A percentile compares a stretch with the other conserved stretches of the same genome.
These are phyloP conservation scores for Cataglyphis hispanica DNA, from an alignment of 1,140 invertebrate genomes.

Conservation along the genomic window DNA sequence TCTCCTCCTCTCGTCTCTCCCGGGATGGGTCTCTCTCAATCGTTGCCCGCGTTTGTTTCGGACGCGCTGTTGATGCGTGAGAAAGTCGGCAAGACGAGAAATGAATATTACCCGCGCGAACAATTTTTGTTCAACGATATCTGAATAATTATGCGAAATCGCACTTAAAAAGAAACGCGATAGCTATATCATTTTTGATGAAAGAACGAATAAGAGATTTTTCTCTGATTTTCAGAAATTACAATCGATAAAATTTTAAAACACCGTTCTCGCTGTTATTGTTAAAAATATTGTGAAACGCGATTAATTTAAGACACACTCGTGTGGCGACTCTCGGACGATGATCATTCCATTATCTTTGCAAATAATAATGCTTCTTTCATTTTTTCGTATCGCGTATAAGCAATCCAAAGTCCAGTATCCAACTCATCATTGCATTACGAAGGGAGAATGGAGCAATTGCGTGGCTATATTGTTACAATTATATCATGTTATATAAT, in stretches of 20 bases:
- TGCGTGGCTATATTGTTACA: neutral
- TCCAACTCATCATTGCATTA: neutral
- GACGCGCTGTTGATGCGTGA: neutral
- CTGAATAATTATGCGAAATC: neutral
- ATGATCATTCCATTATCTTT: conserved; percentile 7
- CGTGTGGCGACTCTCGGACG: neutral
- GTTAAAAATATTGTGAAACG: neutral
- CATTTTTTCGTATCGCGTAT: neutral
- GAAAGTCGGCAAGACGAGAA: neutral
- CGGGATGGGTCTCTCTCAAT: neutral
- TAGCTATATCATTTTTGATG: neutral
- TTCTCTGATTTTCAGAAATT: neutral
- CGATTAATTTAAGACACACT: neutral
- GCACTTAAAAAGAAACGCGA: neutral
- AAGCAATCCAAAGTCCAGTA: neutral
- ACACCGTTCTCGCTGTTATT: neutral
- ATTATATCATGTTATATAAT: neutral
- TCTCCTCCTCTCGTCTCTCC: conserved; percentile 27
- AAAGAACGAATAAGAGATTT: neutral
- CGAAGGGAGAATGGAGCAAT: neutral
- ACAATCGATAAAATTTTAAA: neutral
- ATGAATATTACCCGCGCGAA: neutral
- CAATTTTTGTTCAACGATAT: neutral
- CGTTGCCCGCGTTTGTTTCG: conserved; percentile 53
- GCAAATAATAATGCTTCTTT: neutral